Base-by-base conservation (phyloP, 2,797 vertebrate genomes). In the Anas flavirostris region DNA sequence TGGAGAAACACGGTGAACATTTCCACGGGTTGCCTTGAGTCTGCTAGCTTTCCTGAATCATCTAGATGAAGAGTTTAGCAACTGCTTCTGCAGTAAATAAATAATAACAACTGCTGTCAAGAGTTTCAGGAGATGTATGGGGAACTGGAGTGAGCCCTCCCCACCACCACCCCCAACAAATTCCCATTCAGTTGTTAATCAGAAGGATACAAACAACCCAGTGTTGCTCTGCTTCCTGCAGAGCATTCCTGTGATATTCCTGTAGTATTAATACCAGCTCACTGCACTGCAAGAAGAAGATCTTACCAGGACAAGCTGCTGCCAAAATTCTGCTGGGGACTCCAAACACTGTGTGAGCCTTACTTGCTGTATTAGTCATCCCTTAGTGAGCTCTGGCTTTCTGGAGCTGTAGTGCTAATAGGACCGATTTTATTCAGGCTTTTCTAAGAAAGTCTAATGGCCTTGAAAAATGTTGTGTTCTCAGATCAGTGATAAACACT, bases 261-360 rank as follows among this genome's bases (percentile, higher is more conserved):
- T 52, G 8, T 39, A 52, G 13, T 41, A 81, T 46, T 35, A 79
- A 14, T 15, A 22, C 4, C 81, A 85, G 37, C 29, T 50, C 21
- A 16, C 10, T 1, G n/a, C 41, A 23, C 10, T 1, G n/a, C 41
- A 21, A 89, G 53, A 33, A 0, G 0, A 87, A 33, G 13, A 46
- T 16, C 9, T 33, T 33, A n/a, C 25, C 46, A 53, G 16, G 12
- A 21, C 35, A 25, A 60, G 17, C 14, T 4, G 3, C 16, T 50
- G n/a, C 60, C 72, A 77, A 60, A 25, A 6, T 39, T 76, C 22
- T 80, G 23, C 56, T 64, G 82, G 8, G 16, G 14, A n/a, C 33
- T 56, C 12, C 4, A 14, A 16, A 10, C 12, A 22, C 19, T 16
- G 4, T 0, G 12, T 26, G 26, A 70, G 25, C 41, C 66, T 28